phyloP scores from a whole-genome alignment of 2,113 vertebrate species.

The Hemicordylus capensis region DNA sequence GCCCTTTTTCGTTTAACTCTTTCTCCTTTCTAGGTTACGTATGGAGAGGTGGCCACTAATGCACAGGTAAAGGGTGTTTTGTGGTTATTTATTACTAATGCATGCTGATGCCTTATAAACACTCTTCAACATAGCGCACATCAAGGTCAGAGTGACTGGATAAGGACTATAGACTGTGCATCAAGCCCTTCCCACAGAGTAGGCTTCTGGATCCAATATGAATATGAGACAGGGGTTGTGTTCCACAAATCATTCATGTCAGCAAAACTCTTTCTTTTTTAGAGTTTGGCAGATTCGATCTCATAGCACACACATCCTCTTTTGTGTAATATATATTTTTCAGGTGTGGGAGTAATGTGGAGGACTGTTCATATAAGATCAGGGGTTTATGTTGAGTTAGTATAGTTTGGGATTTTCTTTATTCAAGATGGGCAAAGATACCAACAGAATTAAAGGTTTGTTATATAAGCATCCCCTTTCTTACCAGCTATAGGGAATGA shows the following conservation, averaged over 20 bases:
- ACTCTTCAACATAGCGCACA: not conserved
- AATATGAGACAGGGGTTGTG: not conserved
- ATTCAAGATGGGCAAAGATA: not conserved
- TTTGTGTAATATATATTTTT: not conserved
- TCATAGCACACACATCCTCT: not conserved
- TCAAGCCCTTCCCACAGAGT: not conserved
- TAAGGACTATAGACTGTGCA: not conserved
- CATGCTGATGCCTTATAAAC: constrained; percentile 11
- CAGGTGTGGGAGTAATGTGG: not conserved
- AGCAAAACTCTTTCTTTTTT: not conserved
- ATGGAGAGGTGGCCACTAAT: constrained; percentile 4
- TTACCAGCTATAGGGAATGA: not conserved
- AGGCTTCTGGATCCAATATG: not conserved
- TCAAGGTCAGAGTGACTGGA: not conserved
- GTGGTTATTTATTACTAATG: constrained; percentile 15
- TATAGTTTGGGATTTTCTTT: not conserved
- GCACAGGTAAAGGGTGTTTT: constrained; percentile 21
- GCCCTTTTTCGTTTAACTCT: constrained; percentile 30
- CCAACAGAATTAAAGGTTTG: not conserved
- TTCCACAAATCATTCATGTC: not conserved
- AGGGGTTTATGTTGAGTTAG: not conserved
- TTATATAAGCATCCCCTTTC: not conserved
- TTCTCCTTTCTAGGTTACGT: constrained; percentile 27
- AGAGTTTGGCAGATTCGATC: too few species aligned
- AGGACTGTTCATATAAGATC: not conserved